Base-by-base conservation (phyloP, 2,797 vertebrate genomes). In the Poliocrania exsul region DNA sequence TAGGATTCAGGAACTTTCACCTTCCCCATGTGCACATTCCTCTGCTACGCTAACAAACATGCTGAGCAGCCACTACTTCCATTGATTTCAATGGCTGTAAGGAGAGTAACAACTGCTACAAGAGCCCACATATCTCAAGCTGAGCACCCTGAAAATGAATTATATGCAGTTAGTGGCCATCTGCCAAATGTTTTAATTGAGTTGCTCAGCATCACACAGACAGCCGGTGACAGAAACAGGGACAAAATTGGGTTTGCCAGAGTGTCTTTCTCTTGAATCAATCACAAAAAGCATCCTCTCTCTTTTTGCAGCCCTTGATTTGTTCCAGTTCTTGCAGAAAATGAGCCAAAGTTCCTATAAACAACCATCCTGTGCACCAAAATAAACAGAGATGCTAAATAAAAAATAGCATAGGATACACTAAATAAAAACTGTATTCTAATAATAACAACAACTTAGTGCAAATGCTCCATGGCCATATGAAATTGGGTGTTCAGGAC, bases 141-240 rank as follows among this genome's bases (percentile, higher is more conserved):
- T 89, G 92, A 95, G 95, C 86, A 95, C 93, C 95, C 94, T 96
- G 93, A 96, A 97, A 97, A 96, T 95, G 86, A 95, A 95, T 95
- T 95, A 93, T 96, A 91, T 92, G 78, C 81, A 77, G 91, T 89
- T 92, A 94, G 90, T 96, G 96, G 95, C 93, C 86, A 95, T 90
- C 92, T 97, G 94, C 94, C 95, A 96, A 95, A 94, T 85, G 83
- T 92, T 97, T 91, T 95, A 96, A 97, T 96, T 94, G 96, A 97
- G 93, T 95, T 95, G 93, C 96, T 94, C 88, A 10, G 93, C 88
- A 91, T 94, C 81, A 82, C 71, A 88, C n/a, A 96, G 90, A 88
- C 93, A 85, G 86, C 61, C 86, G 93, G 83, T 95, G 93, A 97
- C 93, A 96, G 94, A 93, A 93, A 95, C 94, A 95, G 84, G 88